Percentiles rank a stretch among this genome's conserved stretches.
Conservation (phyloP, 2,797 vertebrate species). For the Danio kyathit region DNA sequence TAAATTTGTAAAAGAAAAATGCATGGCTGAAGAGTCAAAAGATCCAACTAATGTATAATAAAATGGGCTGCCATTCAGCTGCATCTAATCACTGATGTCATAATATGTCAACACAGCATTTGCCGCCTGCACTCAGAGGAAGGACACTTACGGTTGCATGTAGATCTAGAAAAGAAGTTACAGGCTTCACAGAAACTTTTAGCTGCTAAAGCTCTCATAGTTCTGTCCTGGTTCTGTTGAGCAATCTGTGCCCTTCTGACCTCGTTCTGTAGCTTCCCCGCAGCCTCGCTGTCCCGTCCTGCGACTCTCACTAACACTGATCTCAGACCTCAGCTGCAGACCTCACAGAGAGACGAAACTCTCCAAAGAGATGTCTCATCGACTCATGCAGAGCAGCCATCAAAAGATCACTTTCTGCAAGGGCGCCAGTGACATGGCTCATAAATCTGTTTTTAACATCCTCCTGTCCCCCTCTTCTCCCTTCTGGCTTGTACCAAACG, state of each 20-base stretch:
- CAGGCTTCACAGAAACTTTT: background rate
- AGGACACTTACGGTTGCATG: background rate
- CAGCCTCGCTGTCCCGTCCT: conserved; percentile 20
- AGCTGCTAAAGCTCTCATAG: background rate
- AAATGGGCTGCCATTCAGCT: too few species aligned
- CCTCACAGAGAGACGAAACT: conserved; percentile 8
- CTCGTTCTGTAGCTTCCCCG: background rate
- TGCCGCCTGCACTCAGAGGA: background rate
- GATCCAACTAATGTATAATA: too few species aligned
- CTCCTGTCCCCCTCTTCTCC: background rate
- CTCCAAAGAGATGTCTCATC: conserved; percentile 41
- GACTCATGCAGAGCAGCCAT: conserved; percentile 49
- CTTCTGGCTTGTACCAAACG: background rate
- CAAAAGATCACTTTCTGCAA: conserved; percentile 40
- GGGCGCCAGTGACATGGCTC: conserved; percentile 33
- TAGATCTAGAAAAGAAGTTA: background rate
- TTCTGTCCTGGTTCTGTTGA: conserved; percentile 10
- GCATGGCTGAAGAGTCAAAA: too few species aligned
- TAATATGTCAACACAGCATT: background rate
- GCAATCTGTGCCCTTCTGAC: conserved; percentile 23
- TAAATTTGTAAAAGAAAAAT: too few species aligned
- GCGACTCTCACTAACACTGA: conserved; percentile 20
- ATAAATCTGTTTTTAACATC: conserved; percentile 33
- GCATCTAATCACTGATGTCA: background rate
- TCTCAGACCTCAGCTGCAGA: conserved; percentile 23